Conservation (phyloP, 2,797 vertebrate species). For the Sebastes paucispinis region DNA sequence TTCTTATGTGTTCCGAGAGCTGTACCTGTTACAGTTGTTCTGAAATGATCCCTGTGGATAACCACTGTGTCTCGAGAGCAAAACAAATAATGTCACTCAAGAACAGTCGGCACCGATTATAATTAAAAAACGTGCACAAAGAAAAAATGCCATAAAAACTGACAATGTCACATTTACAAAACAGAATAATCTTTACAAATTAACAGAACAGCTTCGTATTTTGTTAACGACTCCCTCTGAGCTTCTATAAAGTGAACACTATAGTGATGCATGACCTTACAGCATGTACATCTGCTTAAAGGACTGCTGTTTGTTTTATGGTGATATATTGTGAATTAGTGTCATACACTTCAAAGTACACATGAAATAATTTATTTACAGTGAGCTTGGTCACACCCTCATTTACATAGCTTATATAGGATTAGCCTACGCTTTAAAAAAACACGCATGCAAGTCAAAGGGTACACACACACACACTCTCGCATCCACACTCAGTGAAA, state of each 20-base stretch:
- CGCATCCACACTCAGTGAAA: slow-evolving; percentile 26
- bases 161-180: slow-evolving; percentile 1
- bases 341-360: slow-evolving; percentile 56
- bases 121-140: neutral
- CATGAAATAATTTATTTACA: slow-evolving; percentile 73
- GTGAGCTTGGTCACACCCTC: slow-evolving; percentile 66
- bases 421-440: slow-evolving; percentile 43
- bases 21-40: slow-evolving; percentile 88
- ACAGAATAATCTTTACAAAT: neutral
- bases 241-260: slow-evolving; percentile 6
- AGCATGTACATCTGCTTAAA: slow-evolving; percentile 40
- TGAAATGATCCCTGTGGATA: slow-evolving; percentile 73
- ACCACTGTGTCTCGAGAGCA: slow-evolving; percentile 17
- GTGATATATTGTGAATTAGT: slow-evolving; percentile 55
- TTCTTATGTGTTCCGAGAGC: slow-evolving; percentile 80
- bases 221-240: neutral
- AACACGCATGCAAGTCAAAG: slow-evolving; percentile 23
- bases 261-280: slow-evolving; percentile 77
- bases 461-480: neutral
- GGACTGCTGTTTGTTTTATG: slow-evolving; percentile 30
- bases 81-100: slow-evolving; percentile 43
- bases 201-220: neutral
- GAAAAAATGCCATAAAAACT: slow-evolving; percentile 13
- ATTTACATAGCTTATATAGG: slow-evolving; percentile 68
- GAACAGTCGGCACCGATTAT: slow-evolving; percentile 14